Conservation (phyloP, 2,797 vertebrate genomes). For the Vultur gryphus region DNA sequence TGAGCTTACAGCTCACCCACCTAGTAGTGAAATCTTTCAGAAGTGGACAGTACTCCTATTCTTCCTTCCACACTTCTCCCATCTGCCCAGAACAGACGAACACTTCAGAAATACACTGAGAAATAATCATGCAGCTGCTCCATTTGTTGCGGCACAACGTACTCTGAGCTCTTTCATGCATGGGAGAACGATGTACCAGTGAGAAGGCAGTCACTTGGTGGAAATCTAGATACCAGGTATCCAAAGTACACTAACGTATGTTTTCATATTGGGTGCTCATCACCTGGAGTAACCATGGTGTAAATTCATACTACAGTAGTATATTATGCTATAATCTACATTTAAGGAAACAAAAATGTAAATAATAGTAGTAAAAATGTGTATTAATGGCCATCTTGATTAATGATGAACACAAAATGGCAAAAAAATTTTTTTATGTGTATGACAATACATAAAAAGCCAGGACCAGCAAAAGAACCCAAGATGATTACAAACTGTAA, state of each 20-base stretch:
- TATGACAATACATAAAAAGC: neutral
- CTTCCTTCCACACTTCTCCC: neutral
- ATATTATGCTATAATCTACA: neutral
- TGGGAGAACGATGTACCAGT: neutral
- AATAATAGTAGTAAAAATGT: neutral
- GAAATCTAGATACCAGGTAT: neutral
- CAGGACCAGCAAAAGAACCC: neutral
- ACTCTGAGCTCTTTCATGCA: rapidly evolving
- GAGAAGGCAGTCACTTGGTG: neutral
- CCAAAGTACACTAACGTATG: neutral
- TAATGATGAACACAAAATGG: neutral
- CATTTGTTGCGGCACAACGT: neutral
- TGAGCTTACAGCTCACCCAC: neutral
- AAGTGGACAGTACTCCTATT: neutral
- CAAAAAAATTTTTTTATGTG: neutral
- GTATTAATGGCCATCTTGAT: neutral
- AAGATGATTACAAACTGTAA: neutral
- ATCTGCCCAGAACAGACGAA: neutral
- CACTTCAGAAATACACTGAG: neutral
- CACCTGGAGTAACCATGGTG: neutral
- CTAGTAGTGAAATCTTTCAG: neutral
- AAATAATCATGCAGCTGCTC: neutral
- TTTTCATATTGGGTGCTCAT: neutral
- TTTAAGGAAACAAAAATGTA: neutral
- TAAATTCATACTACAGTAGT: neutral